Percentiles rank a stretch among this genome's conserved stretches.
These are phyloP conservation scores for Podabrus alpinus DNA, from an alignment of 2,888 invertebrate genomes.

Conservation along the genomic window DNA sequence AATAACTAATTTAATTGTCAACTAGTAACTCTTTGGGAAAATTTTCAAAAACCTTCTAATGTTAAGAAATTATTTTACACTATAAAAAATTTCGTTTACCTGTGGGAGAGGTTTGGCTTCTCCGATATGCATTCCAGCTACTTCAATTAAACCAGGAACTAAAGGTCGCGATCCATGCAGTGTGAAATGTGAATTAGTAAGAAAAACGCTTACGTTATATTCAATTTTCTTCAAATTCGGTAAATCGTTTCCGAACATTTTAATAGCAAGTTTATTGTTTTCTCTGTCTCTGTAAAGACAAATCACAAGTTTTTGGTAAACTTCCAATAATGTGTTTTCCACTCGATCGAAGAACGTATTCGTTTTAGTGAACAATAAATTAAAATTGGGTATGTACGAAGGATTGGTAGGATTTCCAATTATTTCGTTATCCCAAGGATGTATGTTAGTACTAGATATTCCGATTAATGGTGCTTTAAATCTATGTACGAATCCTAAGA, in stretches of 20 bases:
- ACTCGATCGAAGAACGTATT: slow-evolving; percentile 39
- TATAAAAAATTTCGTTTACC: no score
- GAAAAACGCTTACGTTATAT: slow-evolving; percentile 54
- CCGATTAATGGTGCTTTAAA: slow-evolving; percentile 62
- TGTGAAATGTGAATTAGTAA: slow-evolving; percentile 57
- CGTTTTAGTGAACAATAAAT: slow-evolving; percentile 41
- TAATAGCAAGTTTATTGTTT: neutral
- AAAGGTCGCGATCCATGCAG: slow-evolving; percentile 55
- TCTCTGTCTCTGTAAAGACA: neutral
- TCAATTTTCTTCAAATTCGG: neutral
- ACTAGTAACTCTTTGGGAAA: no score
- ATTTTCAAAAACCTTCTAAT: no score
- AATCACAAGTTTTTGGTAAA: neutral
- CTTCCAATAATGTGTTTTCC: slow-evolving; percentile 19
- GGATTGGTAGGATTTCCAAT: slow-evolving; percentile 57
- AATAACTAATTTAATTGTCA: no score
- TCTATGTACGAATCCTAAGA: slow-evolving; percentile 65
- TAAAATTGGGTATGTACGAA: slow-evolving; percentile 55
- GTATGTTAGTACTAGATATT: slow-evolving; percentile 56
- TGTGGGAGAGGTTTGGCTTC: slow-evolving; percentile 41
- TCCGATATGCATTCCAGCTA: slow-evolving; percentile 60
- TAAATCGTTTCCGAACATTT: neutral
- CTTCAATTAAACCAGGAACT: slow-evolving; percentile 58
- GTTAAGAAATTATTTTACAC: no score
- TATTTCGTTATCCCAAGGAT: slow-evolving; percentile 55